phyloP scores from a whole-genome alignment of 2,888 invertebrate genomes.

The Smittia sp. region DNA sequence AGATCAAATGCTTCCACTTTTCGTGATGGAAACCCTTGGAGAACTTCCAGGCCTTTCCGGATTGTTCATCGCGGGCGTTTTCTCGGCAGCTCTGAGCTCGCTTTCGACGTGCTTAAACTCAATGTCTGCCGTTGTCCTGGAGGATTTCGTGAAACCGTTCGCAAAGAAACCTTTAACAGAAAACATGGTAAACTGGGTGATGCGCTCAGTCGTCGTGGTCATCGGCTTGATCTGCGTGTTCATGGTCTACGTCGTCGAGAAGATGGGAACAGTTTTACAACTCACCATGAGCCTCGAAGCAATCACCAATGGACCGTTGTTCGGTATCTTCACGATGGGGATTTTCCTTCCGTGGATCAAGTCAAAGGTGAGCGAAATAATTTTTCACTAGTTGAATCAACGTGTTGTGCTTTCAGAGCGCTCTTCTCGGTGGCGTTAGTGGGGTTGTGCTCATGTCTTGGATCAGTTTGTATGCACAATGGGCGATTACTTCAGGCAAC shows the following conservation, averaged over 20 bases:
- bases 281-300: constrained; percentile 67
- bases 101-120: constrained; percentile 76
- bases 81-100: constrained; percentile 82
- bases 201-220: constrained; percentile 68
- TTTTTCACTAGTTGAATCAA: not conserved
- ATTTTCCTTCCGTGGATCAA: constrained; percentile 69
- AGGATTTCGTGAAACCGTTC: constrained; percentile 69
- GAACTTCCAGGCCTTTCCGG: constrained; percentile 79
- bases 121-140: constrained; percentile 71
- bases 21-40: constrained; percentile 79
- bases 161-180: constrained; percentile 58
- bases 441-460: constrained; percentile 60
- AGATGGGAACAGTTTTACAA: constrained; percentile 69
- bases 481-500: constrained; percentile 61
- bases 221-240: constrained; percentile 67
- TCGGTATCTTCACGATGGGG: constrained; percentile 65
- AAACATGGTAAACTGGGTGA: constrained; percentile 59
- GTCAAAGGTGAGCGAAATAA: constrained; percentile 55
- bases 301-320: constrained; percentile 67
- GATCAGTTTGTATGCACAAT: constrained; percentile 63
- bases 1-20: constrained; percentile 77
- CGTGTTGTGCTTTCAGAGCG: constrained; percentile 54
- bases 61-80: constrained; percentile 84
- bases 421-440: constrained; percentile 59
- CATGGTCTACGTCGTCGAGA: constrained; percentile 70